A percentile compares a stretch with the other conserved stretches of the same genome.
phyloP scores from a whole-genome alignment of 1,140 invertebrate genomes.

The Pollicipes pollicipes region DNA sequence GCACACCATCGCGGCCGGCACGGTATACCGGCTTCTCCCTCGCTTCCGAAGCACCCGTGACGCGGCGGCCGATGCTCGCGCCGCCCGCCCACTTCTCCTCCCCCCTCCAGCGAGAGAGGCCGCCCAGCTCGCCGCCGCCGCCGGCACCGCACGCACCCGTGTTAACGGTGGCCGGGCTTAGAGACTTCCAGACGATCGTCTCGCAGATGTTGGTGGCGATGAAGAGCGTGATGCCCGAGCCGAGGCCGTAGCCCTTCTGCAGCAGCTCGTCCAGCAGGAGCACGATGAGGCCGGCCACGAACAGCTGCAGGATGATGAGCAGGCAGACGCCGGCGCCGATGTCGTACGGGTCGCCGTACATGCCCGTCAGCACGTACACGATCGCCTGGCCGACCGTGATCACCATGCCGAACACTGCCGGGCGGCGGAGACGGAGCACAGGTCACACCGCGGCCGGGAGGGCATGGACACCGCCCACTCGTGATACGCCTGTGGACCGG shows the following conservation, averaged over 20 bases:
- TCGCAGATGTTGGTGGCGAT: constrained; percentile 99
- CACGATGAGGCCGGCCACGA: constrained; percentile 96
- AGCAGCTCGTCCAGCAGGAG: constrained; percentile 91
- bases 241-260: constrained; percentile 80
- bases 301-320: constrained; percentile 95
- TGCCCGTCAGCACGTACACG: constrained; percentile 99
- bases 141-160: constrained; percentile 44
- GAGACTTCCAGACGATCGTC: constrained; percentile 99
- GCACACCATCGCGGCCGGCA: no score
- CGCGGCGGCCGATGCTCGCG: no score
- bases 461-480: no score
- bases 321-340: constrained; percentile 97
- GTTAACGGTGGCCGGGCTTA: constrained; percentile 97
- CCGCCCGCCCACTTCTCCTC: no score
- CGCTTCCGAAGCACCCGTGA: no score
- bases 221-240: constrained; percentile 97
- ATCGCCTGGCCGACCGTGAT: constrained; percentile 99
- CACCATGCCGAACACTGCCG: constrained; percentile 88
- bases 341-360: constrained; percentile 97
- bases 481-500: no score
- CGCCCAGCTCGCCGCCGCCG: no score
- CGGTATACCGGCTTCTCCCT: no score
- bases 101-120: no score
- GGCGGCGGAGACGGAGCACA: no score
- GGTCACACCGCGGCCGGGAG: no score